Conservation (phyloP, 2,888 invertebrate species). For the Neoaliturus tenellus region DNA sequence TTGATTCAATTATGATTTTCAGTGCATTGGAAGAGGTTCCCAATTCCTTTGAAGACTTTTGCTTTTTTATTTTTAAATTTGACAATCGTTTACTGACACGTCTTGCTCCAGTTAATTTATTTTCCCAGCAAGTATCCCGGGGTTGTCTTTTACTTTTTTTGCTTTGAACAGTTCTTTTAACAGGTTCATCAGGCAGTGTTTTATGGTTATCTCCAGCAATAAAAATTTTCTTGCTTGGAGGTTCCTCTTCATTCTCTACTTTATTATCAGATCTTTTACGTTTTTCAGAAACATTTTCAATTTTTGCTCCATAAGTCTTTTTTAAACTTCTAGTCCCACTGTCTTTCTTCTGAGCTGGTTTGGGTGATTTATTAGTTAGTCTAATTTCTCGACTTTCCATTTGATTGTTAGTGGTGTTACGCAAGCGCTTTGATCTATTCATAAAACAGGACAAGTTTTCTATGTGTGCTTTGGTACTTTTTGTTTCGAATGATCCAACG, state of each 20-base stretch:
- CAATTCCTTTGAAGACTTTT: background rate
- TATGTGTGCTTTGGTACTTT: background rate
- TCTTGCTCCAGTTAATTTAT: constrained; percentile 35
- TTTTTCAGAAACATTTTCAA: background rate
- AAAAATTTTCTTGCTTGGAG: background rate
- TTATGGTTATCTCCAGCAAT: background rate
- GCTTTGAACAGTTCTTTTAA: background rate
- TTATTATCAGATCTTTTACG: background rate
- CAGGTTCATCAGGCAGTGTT: background rate
- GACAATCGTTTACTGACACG: constrained; percentile 35
- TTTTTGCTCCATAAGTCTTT: background rate
- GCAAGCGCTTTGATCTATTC: background rate
- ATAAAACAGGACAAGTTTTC: background rate
- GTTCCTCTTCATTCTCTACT: background rate
- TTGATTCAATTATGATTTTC: background rate
- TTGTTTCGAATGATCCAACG: background rate
- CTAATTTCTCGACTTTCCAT: background rate
- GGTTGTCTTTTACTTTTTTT: background rate
- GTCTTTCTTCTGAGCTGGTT: background rate
- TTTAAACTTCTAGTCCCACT: background rate
- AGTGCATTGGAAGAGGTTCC: background rate
- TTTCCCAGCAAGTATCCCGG: background rate
- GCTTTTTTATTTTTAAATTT: background rate
- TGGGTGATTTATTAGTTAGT: background rate
- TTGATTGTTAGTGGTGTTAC: background rate